These are phyloP conservation scores for Willisornis vidua DNA, from an alignment of 2,113 vertebrate genomes.

Conservation along the genomic window DNA sequence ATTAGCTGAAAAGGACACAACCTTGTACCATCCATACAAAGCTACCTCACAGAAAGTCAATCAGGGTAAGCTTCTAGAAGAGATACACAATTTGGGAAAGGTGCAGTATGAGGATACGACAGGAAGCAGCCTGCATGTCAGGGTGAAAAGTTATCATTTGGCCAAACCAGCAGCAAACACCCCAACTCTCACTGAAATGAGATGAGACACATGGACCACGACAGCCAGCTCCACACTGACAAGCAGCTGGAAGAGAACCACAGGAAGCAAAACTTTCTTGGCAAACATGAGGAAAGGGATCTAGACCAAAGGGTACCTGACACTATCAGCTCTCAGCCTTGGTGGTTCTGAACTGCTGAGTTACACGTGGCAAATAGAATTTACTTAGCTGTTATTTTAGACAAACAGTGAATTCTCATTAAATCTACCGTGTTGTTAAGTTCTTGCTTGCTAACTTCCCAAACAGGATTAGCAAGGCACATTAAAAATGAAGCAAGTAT, in stretches of 20 bases:
- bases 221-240: neutral
- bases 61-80: neutral
- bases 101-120: neutral
- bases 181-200: neutral
- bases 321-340: neutral
- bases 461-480: neutral
- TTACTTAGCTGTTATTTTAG: neutral
- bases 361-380: rapidly evolving
- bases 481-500: neutral
- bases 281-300: neutral
- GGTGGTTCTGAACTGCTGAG: neutral
- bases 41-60: neutral
- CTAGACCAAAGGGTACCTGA: neutral
- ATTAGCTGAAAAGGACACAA: neutral
- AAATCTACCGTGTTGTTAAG: neutral
- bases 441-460: neutral
- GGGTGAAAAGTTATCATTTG: neutral
- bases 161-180: neutral
- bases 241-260: neutral
- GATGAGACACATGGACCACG: rapidly evolving
- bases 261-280: conserved; percentile 4
- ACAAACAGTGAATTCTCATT: neutral
- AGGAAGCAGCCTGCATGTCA: neutral
- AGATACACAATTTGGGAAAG: neutral
- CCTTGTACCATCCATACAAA: neutral